Percentiles rank a stretch among this genome's conserved stretches.
Conservation (phyloP, 2,888 invertebrate species). For the Drosophila meridiana region DNA sequence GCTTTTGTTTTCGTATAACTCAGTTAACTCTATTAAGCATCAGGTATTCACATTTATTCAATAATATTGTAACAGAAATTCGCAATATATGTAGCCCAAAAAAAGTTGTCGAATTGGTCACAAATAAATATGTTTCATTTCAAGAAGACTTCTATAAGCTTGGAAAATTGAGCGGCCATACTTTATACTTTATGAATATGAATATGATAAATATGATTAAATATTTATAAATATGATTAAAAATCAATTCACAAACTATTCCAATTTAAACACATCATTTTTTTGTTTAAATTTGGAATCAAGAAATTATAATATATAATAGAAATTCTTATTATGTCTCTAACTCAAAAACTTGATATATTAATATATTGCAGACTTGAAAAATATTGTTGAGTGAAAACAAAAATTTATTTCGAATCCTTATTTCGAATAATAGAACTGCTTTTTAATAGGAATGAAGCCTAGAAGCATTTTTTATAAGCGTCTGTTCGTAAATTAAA, state of each 20-base stretch:
- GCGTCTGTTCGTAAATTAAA: no score
- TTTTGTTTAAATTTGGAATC: background rate
- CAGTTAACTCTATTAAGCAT: conserved; percentile 26
- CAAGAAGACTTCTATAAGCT: background rate
- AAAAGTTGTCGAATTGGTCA: background rate
- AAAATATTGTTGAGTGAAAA: no score
- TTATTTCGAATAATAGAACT: no score
- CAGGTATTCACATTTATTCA: conserved; percentile 25
- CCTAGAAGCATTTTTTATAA: no score
- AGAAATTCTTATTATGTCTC: background rate
- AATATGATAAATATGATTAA: no score
- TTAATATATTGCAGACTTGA: no score
- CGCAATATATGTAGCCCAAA: background rate
- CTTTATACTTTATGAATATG: background rate
- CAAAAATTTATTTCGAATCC: no score
- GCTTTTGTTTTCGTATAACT: conserved; percentile 43
- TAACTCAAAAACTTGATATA: no score
- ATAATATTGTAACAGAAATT: conserved; percentile 20
- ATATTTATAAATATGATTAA: background rate
- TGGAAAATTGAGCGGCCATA: background rate
- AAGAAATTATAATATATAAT: background rate
- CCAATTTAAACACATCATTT: background rate
- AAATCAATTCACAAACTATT: background rate
- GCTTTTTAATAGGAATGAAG: no score
- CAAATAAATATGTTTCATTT: background rate